Conservation (phyloP, 37 sponge, comb jelly and placozoan genomes). For the Bolinopsis microptera region DNA sequence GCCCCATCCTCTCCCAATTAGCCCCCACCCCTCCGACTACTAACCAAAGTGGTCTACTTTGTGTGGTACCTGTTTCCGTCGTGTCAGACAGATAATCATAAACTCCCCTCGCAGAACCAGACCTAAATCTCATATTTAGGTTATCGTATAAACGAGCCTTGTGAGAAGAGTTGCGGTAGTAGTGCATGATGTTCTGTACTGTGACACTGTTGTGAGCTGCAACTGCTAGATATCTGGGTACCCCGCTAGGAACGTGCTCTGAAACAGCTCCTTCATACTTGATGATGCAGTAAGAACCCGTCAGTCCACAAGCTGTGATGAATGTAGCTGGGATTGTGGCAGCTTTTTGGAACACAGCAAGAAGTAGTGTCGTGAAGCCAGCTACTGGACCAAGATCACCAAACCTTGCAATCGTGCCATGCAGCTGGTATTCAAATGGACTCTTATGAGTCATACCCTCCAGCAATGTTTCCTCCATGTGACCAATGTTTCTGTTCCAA, state of each 20-base stretch:
- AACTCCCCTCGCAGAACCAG: neutral
- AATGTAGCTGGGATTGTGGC: neutral
- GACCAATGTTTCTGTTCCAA: slow-evolving; percentile 30
- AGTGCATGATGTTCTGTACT: neutral
- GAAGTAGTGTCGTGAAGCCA: slow-evolving; percentile 13
- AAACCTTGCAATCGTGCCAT: neutral
- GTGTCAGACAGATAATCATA: neutral
- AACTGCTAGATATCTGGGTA: neutral
- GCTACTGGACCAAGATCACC: slow-evolving; percentile 45
- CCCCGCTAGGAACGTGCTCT: neutral
- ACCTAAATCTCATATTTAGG: neutral
- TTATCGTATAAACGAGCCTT: neutral
- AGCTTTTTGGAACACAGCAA: neutral
- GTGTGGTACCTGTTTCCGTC: neutral
- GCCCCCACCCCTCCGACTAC: slow-evolving; percentile 62
- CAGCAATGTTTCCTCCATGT: slow-evolving; percentile 3
- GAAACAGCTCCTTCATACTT: neutral
- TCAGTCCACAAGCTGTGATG: neutral
- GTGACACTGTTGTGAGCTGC: neutral
- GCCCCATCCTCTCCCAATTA: slow-evolving; percentile 42
- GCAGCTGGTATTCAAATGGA: neutral
- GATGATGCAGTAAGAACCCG: neutral
- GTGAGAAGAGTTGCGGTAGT: neutral
- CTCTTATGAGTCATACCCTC: too few species aligned
- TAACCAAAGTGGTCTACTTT: neutral